Evolutionary conservation across 2,888 invertebrate species (phyloP).

Genomic region (Pasiphila rectangulata): DNA sequence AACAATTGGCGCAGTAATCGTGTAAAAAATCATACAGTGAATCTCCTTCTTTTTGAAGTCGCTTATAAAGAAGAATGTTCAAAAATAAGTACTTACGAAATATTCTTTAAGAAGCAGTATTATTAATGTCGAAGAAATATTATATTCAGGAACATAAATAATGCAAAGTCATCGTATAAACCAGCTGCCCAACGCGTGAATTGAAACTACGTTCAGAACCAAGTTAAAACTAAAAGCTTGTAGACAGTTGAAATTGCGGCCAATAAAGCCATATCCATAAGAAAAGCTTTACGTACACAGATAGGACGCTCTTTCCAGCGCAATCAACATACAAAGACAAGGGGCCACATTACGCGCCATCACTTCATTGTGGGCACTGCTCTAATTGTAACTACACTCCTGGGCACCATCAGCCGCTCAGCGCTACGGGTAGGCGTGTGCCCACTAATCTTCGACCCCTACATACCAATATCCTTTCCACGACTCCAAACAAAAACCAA

Average conservation of each 20-base stretch:
- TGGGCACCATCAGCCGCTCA: conserved; percentile 79
- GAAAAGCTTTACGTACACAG: conserved; percentile 33
- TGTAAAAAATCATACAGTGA: too few relatives aligned
- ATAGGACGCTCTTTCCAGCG: conserved; percentile 55
- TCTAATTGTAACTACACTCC: conserved; percentile 82
- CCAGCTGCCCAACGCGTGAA: too few relatives aligned
- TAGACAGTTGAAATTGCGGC: neutral
- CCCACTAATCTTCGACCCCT: conserved; percentile 81
- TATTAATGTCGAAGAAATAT: too few relatives aligned
- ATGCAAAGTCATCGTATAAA: too few relatives aligned
- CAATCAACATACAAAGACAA: conserved; percentile 80
- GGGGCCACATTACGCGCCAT: conserved; percentile 76
- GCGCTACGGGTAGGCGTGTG: conserved; percentile 79
- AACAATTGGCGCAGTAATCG: too few relatives aligned
- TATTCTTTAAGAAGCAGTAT: too few relatives aligned
- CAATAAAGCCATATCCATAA: conserved; percentile 22
- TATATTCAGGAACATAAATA: too few relatives aligned
- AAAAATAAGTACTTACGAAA: too few relatives aligned
- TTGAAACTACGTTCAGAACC: too few relatives aligned
- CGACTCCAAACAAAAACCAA: conserved; percentile 40
- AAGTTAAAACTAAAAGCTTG: neutral
- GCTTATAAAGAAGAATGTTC: too few relatives aligned
- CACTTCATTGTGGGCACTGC: conserved; percentile 80
- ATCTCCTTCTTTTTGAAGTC: too few relatives aligned
- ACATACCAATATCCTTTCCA: conserved; percentile 66